Conservation (phyloP, 2,888 invertebrate genomes). For the Eustalomyia histrio region DNA sequence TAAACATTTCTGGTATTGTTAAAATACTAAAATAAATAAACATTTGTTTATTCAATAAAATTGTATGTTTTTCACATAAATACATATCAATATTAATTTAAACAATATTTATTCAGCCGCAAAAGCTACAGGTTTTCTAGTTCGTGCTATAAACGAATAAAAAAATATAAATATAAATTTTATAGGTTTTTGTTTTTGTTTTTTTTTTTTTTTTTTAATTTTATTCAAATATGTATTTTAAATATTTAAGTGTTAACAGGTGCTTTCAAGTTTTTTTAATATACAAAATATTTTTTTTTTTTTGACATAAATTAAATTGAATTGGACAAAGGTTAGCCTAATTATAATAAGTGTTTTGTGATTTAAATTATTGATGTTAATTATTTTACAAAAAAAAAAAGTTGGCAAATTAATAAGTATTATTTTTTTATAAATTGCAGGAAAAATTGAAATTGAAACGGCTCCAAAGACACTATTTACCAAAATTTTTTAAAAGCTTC, state of each 20-base stretch:
- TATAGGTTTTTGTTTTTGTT: conserved; percentile 5
- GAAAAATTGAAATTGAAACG: too few relatives aligned
- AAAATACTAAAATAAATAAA: too few relatives aligned
- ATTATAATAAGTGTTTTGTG: not conserved
- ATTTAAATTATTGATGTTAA: too few relatives aligned
- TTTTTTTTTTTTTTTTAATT: conserved; percentile 22
- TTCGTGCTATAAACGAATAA: not conserved
- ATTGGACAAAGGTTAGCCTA: conserved; percentile 32
- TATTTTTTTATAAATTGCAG: too few relatives aligned
- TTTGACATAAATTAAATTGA: conserved; percentile 34
- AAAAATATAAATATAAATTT: conserved; percentile 14
- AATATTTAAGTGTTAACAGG: conserved; percentile 54
- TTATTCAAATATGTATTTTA: not conserved
- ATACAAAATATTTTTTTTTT: too few relatives aligned
- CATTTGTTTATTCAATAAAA: too few relatives aligned
- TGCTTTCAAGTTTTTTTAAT: conserved; percentile 41
- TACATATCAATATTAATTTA: conserved; percentile 3
- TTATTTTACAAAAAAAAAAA: too few relatives aligned
- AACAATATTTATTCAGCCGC: conserved; percentile 16
- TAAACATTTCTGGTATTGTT: too few relatives aligned
- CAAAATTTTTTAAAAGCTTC: too few relatives aligned
- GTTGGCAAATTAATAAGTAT: too few relatives aligned
- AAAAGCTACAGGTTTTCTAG: conserved; percentile 12
- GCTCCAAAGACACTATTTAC: too few relatives aligned
- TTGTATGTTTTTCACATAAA: too few relatives aligned